These are phyloP conservation scores for Chymomyza caudatula DNA, from an alignment of 2,888 invertebrate genomes.

Conservation along the genomic window DNA sequence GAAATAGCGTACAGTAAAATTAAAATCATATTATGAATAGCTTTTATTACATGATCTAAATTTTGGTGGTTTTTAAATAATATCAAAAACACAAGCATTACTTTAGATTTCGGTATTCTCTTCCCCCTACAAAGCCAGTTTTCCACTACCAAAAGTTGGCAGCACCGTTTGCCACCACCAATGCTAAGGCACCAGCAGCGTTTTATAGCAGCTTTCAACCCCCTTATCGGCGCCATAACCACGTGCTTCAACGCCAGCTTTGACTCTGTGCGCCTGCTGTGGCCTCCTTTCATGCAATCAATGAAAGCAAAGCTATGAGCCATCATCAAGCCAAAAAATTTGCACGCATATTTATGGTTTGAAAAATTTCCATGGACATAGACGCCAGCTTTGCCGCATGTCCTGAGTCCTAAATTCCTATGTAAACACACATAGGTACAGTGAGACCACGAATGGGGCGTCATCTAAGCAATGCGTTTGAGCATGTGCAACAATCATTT, in stretches of 20 bases:
- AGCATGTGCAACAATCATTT: too few relatives aligned
- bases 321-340: neutral
- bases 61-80: too few relatives aligned
- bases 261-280: slow-evolving; percentile 10
- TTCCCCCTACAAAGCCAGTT: neutral
- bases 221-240: slow-evolving; percentile 14
- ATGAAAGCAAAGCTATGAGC: slow-evolving; percentile 44
- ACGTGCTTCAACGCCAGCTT: slow-evolving; percentile 32
- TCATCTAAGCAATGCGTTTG: too few relatives aligned
- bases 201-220: slow-evolving; percentile 1
- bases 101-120: too few relatives aligned
- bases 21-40: too few relatives aligned
- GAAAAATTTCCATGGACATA: slow-evolving; percentile 41
- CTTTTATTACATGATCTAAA: too few relatives aligned
- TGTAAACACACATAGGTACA: slow-evolving; percentile 18
- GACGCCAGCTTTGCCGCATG: slow-evolving; percentile 5
- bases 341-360: slow-evolving; percentile 10
- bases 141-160: neutral
- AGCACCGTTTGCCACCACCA: slow-evolving; percentile 28
- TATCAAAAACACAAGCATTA: too few relatives aligned
- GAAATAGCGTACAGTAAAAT: too few relatives aligned
- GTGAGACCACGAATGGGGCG: too few relatives aligned
- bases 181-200: neutral
- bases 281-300: slow-evolving; percentile 36
- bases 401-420: slow-evolving; percentile 11